These are phyloP conservation scores for Mirza zaza DNA, from an alignment of 2,113 vertebrate species.

Conservation along the genomic window DNA sequence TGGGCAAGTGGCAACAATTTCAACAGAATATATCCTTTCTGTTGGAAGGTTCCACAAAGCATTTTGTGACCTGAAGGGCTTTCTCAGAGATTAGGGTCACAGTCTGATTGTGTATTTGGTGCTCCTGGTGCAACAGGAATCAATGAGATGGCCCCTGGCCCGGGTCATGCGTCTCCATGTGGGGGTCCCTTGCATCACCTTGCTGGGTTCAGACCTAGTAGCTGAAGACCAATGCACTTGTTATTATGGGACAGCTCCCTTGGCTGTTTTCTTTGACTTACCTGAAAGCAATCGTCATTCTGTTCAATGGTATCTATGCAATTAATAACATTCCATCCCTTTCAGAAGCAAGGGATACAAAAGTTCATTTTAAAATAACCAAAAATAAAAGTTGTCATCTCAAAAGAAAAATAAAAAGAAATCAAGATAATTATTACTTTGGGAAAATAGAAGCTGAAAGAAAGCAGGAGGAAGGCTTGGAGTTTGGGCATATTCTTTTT, in stretches of 20 bases:
- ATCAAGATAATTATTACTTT: not conserved
- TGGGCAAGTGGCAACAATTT: not conserved
- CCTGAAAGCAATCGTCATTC: conserved; percentile 50
- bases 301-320: conserved; percentile 37
- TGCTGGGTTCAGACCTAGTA: not conserved
- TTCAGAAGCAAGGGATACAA: conserved; percentile 67
- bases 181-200: not conserved
- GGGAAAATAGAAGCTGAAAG: not conserved
- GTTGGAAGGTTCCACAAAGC: not conserved
- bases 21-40: not conserved
- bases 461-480: not conserved
- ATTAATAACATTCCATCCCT: conserved; percentile 66
- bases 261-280: conserved; percentile 62
- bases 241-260: conserved; percentile 24
- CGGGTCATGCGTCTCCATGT: not conserved
- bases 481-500: not conserved
- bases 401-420: conserved; percentile 70
- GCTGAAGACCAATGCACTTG: not conserved
- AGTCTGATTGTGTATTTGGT: not conserved
- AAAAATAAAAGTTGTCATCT: not conserved
- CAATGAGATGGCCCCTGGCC: not conserved
- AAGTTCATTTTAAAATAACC: conserved; percentile 10
- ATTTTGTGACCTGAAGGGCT: not conserved
- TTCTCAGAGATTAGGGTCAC: not conserved
- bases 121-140: not conserved